Base-by-base conservation (phyloP, 2,113 vertebrate genomes). In the Neogobius melanostomus region DNA sequence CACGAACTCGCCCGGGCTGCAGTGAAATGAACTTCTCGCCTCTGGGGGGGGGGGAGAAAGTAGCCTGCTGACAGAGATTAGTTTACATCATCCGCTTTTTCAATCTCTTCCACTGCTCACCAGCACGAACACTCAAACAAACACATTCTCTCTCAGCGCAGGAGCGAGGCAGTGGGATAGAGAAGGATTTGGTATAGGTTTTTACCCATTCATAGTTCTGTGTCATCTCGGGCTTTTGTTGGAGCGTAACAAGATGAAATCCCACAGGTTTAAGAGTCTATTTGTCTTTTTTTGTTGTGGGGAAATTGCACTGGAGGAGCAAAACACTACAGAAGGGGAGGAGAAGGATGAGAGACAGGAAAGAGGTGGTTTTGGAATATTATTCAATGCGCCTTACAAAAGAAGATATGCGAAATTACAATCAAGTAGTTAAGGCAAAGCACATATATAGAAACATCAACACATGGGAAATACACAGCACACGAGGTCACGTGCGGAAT, bases 31-130 rank as follows among this genome's bases (percentile, higher is more conserved):
- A 81, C 73, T 77, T 77, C 71, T 61, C 57, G 82, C 69, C 80
- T 88, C 65, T 57, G 63, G 77, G 59, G 28, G 28, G 28, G 59
- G 28, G 28, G 28, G 28, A 77, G 68, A 84, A 65, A 53, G 80
- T 80, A 59, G 74, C 52, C 72, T 72, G 77, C 81, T 87, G 77
- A 80, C 84, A 85, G 80, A 84, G 82, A 90, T 89, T 82, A 84
- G 77, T 87, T 86, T 78, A 80, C 76, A 85, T 72, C 74, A 82
- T 71, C 64, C 72, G 21, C 17, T 73, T 79, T 60, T 88, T 78
- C 82, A 87, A 75, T 78, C 82, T 81, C 59, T 66, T 71, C 59
- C 65, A 71, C 61, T 8, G 44, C 62, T 64, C 60, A 68, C 51
- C 53, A 54, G 36, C 45, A 61, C 11, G 50, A 47, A 17, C 12